These are phyloP conservation scores for Nephrotoma guestfalica DNA, from an alignment of 2,888 invertebrate genomes.

Conservation along the genomic window DNA sequence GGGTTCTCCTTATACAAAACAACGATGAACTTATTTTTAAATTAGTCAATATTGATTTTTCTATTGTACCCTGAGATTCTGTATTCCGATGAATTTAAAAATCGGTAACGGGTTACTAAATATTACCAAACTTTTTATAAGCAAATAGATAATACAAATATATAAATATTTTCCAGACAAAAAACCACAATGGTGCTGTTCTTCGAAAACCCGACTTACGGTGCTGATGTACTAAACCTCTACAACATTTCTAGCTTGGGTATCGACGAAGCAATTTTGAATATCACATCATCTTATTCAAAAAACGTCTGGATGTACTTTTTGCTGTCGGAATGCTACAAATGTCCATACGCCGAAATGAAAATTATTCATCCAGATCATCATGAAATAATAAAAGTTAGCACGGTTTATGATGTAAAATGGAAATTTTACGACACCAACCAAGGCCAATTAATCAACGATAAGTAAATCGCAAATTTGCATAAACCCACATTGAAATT, in stretches of 20 bases:
- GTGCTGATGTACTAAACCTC: background rate
- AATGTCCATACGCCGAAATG: slow-evolving; percentile 47
- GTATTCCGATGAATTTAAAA: background rate
- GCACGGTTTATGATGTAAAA: slow-evolving; percentile 36
- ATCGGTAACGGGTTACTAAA: background rate
- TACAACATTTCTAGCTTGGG: background rate
- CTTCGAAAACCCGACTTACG: background rate
- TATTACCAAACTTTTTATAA: background rate
- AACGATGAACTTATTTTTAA: background rate
- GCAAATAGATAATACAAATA: background rate
- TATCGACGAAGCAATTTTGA: background rate
- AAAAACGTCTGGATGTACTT: slow-evolving; percentile 43
- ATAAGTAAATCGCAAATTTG: slow-evolving; percentile 18
- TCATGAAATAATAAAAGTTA: slow-evolving; percentile 32
- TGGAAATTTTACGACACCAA: slow-evolving; percentile 41
- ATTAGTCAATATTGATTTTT: background rate
- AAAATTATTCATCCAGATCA: slow-evolving; percentile 27
- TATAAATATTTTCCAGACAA: background rate
- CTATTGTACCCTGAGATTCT: background rate
- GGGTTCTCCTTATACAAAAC: background rate
- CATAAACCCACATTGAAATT: background rate
- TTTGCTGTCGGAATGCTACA: slow-evolving; percentile 53
- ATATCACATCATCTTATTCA: background rate
- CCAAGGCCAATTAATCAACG: slow-evolving; percentile 33
- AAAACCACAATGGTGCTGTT: background rate